A percentile compares a stretch with the other conserved stretches of the same genome.
Conservation (phyloP, 2,888 invertebrate species). For the Choreutis nemorana region DNA sequence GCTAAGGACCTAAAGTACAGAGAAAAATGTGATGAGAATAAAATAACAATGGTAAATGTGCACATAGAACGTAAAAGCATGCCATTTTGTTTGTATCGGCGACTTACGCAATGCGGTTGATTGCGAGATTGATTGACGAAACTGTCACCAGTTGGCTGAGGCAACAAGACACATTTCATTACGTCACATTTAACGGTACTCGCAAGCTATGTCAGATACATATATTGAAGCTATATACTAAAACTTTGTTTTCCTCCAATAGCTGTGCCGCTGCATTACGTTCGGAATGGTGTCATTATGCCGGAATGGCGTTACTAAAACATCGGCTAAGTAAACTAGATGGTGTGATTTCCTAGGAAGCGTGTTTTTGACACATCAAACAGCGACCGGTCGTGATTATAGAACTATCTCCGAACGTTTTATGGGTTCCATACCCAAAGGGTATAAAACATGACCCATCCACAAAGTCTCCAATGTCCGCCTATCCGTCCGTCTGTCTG, state of each 20-base stretch:
- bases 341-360: too few species aligned
- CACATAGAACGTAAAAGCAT: slow-evolving; percentile 44
- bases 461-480: too few species aligned
- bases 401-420: too few species aligned
- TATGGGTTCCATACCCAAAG: too few species aligned
- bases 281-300: neutral
- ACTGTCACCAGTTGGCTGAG: slow-evolving; percentile 93
- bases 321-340: too few species aligned
- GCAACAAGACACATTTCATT: slow-evolving; percentile 61
- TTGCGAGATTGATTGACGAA: slow-evolving; percentile 90
- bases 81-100: slow-evolving; percentile 39
- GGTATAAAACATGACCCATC: too few species aligned
- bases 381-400: too few species aligned
- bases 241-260: neutral
- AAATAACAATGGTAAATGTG: slow-evolving; percentile 46
- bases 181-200: slow-evolving; percentile 54
- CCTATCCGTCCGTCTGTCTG: too few species aligned
- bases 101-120: slow-evolving; percentile 94
- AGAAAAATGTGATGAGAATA: too few species aligned
- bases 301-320: too few species aligned
- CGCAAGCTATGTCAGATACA: slow-evolving; percentile 27
- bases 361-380: too few species aligned
- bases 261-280: neutral
- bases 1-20: too few species aligned
- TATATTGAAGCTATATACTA: neutral